Evolutionary conservation across 2,113 vertebrate species (phyloP).

Genomic region (Garra rufa): DNA sequence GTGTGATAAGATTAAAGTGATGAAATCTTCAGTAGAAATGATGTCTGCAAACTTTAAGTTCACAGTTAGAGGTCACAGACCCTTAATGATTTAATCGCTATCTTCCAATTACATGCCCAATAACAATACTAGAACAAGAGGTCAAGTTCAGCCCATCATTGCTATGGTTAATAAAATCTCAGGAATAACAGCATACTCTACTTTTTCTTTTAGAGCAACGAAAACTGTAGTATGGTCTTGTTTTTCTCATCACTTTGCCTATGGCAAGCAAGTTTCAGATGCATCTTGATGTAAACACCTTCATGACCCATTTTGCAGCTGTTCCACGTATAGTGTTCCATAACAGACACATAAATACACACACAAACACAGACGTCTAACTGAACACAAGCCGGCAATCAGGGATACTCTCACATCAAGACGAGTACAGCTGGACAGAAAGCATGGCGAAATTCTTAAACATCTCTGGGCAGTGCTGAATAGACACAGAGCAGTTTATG

Average conservation of each 20-base stretch:
- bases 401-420: slow-evolving; percentile 28
- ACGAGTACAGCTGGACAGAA: slow-evolving; percentile 38
- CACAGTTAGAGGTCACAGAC: background rate
- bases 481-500: slow-evolving; percentile 52
- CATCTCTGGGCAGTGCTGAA: slow-evolving; percentile 42
- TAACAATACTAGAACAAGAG: slow-evolving; percentile 21
- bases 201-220: background rate
- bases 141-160: background rate
- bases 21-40: no score
- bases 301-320: slow-evolving; percentile 37
- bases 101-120: slow-evolving; percentile 19
- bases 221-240: background rate
- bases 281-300: slow-evolving; percentile 32
- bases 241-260: slow-evolving; percentile 32
- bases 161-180: slow-evolving; percentile 15
- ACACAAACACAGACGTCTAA: slow-evolving; percentile 42
- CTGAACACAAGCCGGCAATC: slow-evolving; percentile 19
- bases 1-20: no score
- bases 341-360: slow-evolving; percentile 37
- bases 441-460: slow-evolving; percentile 43
- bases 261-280: slow-evolving; percentile 30
- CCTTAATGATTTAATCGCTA: slow-evolving; percentile 10
- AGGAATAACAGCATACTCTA: slow-evolving; percentile 19
- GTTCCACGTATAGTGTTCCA: slow-evolving; percentile 19
- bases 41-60: no score